A percentile compares a stretch with the other conserved stretches of the same genome.
phyloP scores from a whole-genome alignment of 2,113 vertebrate genomes.

The Mormyrus lacerda region DNA sequence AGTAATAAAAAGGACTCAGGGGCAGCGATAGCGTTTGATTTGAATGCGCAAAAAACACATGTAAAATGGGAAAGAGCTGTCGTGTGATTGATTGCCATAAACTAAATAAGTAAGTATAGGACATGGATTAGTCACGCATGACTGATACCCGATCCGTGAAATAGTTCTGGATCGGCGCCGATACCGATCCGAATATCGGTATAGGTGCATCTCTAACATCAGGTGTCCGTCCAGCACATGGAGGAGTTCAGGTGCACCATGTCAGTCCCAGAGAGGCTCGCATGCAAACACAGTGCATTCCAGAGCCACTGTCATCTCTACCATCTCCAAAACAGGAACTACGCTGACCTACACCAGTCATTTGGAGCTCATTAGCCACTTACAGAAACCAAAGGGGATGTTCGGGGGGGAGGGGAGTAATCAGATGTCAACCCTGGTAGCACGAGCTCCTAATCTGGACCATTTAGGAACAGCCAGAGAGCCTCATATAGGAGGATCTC shows the following conservation, averaged over 20 bases:
- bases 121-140: no score
- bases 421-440: background rate
- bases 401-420: background rate
- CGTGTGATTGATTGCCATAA: no score
- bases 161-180: no score
- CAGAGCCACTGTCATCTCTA: constrained; percentile 42
- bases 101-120: no score
- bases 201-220: no score
- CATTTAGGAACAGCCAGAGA: background rate
- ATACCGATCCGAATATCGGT: no score
- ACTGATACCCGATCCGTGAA: no score
- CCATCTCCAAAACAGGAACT: constrained; percentile 52
- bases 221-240: no score
- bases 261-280: background rate
- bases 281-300: constrained; percentile 32
- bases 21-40: no score
- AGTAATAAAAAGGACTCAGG: no score
- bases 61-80: no score
- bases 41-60: no score
- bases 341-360: constrained; percentile 39
- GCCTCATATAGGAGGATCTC: background rate
- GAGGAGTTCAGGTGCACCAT: background rate
- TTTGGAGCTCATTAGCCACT: constrained; percentile 10
- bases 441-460: background rate
- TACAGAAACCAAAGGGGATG: background rate